These are phyloP conservation scores for Cheilosia pagana DNA, from an alignment of 2,888 invertebrate genomes.

Conservation along the genomic window DNA sequence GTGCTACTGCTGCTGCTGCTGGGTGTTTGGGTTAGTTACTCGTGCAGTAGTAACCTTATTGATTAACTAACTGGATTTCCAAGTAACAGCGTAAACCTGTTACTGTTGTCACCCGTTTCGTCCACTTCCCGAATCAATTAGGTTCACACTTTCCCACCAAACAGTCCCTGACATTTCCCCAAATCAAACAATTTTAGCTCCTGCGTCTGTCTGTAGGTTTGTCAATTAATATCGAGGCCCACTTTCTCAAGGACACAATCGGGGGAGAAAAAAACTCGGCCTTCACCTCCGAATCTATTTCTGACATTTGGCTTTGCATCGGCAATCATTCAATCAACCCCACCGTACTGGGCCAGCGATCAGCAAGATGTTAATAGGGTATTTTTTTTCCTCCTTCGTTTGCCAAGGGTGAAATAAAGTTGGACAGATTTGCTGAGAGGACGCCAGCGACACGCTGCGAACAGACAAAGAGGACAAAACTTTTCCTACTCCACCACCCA, in stretches of 20 bases:
- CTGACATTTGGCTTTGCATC: constrained; percentile 7
- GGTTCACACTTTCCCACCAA: constrained; percentile 17
- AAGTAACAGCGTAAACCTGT: constrained; percentile 51
- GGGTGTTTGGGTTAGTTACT: constrained; percentile 20
- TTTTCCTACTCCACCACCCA: constrained; percentile 40
- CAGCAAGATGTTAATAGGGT: constrained; percentile 43
- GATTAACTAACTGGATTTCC: constrained; percentile 72
- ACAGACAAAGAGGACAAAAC: constrained; percentile 28
- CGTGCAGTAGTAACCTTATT: constrained; percentile 45
- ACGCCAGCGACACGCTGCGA: constrained; percentile 49
- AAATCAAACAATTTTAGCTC: constrained; percentile 54
- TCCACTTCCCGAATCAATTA: constrained; percentile 61
- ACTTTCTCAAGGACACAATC: constrained; percentile 25
- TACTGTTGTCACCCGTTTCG: constrained; percentile 4
- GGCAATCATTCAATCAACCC: constrained; percentile 39
- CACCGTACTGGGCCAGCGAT: constrained; percentile 4
- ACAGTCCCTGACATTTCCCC: constrained; percentile 39
- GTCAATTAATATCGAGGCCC: constrained; percentile 46
- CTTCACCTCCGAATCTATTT: constrained; percentile 50
- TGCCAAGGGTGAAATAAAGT: constrained; percentile 47
- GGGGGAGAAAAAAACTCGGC: neutral
- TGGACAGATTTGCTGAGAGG: constrained; percentile 56
- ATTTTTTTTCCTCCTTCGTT: neutral
- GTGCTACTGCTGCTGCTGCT: constrained; percentile 25
- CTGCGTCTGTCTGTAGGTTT: constrained; percentile 39